These are phyloP conservation scores for Yponomeuta malinellus DNA, from an alignment of 2,888 invertebrate genomes.

Conservation along the genomic window DNA sequence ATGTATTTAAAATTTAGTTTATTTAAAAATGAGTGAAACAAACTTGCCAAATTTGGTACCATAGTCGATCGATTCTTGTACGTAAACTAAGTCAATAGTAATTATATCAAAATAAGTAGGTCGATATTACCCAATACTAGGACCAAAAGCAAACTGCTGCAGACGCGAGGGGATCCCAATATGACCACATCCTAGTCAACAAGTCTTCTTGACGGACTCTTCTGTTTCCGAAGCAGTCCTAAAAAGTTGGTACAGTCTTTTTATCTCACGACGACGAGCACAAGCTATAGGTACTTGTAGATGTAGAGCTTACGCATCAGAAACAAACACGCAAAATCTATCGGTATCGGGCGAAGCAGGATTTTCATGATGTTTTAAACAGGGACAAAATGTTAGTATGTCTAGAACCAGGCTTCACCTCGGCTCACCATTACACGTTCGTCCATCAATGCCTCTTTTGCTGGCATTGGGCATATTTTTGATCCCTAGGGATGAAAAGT, in stretches of 20 bases:
- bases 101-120: conserved; percentile 2
- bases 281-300: too few species aligned
- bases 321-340: too few species aligned
- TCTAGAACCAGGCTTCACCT: too few species aligned
- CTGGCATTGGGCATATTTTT: too few species aligned
- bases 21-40: conserved; percentile 12
- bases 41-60: conserved; percentile 3
- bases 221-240: neutral
- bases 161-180: neutral
- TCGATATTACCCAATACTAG: neutral
- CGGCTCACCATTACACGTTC: too few species aligned
- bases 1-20: conserved; percentile 15
- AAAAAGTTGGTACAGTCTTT: neutral
- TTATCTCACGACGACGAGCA: too few species aligned
- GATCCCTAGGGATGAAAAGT: too few species aligned
- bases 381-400: too few species aligned
- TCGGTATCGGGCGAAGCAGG: too few species aligned
- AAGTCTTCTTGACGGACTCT: neutral
- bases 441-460: too few species aligned
- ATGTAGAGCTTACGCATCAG: too few species aligned
- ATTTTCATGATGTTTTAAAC: too few species aligned
- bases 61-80: conserved; percentile 1
- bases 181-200: neutral
- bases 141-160: neutral
- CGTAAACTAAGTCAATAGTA: neutral